phyloP scores from a whole-genome alignment of 2,113 vertebrate species.

The Bungarus multicinctus region DNA sequence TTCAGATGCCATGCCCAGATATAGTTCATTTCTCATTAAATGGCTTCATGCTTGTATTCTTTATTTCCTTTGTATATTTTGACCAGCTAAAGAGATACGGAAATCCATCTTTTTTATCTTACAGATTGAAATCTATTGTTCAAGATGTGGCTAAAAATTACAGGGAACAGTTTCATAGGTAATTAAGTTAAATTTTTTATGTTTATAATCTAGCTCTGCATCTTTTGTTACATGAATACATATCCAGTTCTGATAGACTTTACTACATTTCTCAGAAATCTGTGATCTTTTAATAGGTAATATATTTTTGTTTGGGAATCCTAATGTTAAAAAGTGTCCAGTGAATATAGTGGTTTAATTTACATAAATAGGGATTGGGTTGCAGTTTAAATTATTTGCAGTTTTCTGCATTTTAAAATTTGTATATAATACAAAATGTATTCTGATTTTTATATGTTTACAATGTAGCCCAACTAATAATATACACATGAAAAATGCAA shows the following conservation, averaged over 20 bases:
- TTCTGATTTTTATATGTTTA: not conserved
- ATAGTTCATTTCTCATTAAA: not conserved
- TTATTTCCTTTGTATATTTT: not conserved
- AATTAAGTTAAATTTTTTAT: not conserved
- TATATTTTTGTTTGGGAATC: not conserved
- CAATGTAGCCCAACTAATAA: not conserved
- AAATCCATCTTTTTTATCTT: conserved; percentile 16
- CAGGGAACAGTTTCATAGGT: conserved; percentile 91
- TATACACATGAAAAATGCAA: not conserved
- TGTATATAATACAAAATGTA: not conserved
- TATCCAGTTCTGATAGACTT: not conserved
- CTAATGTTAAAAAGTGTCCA: not conserved
- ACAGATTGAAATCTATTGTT: conserved; percentile 89
- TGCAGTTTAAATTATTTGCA: not conserved
- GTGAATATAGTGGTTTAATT: not conserved
- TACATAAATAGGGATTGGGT: not conserved
- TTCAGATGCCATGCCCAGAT: not conserved
- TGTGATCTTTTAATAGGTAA: not conserved
- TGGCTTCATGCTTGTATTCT: not conserved
- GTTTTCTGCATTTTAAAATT: not conserved
- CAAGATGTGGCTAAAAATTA: conserved; percentile 90
- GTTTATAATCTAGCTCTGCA: not conserved
- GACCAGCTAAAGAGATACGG: not conserved
- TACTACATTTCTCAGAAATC: not conserved
- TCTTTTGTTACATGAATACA: not conserved